A percentile compares a stretch with the other conserved stretches of the same genome.
Evolutionary conservation across 2,888 invertebrate species (phyloP).

Genomic region (Eledona agricola): DNA sequence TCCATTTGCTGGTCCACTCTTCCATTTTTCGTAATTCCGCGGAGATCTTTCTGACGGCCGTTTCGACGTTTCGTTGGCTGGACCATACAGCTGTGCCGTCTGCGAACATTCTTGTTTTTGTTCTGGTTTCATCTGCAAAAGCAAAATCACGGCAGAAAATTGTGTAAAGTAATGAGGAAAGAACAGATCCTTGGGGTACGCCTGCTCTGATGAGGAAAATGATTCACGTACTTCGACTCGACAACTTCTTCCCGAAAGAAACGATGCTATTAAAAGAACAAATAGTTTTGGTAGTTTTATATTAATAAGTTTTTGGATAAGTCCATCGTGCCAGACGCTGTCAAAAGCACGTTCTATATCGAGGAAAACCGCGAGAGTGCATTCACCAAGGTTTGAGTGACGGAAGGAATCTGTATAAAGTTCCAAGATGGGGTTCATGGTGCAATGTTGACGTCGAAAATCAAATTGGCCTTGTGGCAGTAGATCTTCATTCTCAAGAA

Average conservation of each 20-base stretch:
- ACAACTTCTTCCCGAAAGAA: slow-evolving; percentile 6
- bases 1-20: slow-evolving; percentile 9
- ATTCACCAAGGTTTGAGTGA: slow-evolving; percentile 8
- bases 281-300: background rate
- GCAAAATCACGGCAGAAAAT: slow-evolving; percentile 14
- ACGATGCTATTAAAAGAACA: slow-evolving; percentile 12
- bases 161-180: slow-evolving; percentile 14
- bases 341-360: slow-evolving; percentile 36
- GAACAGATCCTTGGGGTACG: slow-evolving; percentile 23
- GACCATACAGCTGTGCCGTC: slow-evolving; percentile 27
- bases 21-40: background rate
- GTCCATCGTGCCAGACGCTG: slow-evolving; percentile 41
- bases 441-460: slow-evolving; percentile 8
- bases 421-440: slow-evolving; percentile 8
- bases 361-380: slow-evolving; percentile 38
- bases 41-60: no score
- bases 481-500: slow-evolving; percentile 12
- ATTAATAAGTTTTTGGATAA: slow-evolving; percentile 38
- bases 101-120: slow-evolving; percentile 16
- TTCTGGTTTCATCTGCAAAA: slow-evolving; percentile 1
- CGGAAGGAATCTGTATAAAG: slow-evolving; percentile 14
- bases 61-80: no score
- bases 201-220: slow-evolving; percentile 16
- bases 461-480: slow-evolving; percentile 19
- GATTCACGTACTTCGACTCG: slow-evolving; percentile 7